Conservation (phyloP, 2,113 vertebrate genomes). For the Dipodomys merriami region DNA sequence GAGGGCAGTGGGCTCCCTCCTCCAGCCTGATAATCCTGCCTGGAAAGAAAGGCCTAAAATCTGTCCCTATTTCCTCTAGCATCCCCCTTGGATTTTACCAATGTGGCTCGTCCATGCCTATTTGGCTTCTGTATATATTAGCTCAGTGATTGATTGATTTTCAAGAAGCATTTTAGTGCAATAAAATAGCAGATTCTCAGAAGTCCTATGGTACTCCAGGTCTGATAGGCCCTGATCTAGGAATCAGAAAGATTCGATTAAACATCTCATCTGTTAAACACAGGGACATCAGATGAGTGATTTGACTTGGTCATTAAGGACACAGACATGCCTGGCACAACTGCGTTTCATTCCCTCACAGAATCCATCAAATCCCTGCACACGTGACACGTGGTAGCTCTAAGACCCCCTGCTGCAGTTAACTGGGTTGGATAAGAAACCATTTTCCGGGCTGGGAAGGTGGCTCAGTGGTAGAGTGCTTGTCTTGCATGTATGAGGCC, state of each 20-base stretch:
- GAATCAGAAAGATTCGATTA: slow-evolving; percentile 99
- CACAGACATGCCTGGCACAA: slow-evolving; percentile 95
- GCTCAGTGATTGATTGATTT: slow-evolving; percentile 62
- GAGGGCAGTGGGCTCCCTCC: slow-evolving; percentile 31
- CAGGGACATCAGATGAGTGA: slow-evolving; percentile 97
- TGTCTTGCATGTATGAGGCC: too few relatives aligned
- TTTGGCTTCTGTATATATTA: slow-evolving; percentile 78
- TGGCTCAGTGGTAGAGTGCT: too few relatives aligned
- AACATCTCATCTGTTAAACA: slow-evolving; percentile 93
- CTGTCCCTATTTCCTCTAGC: not conserved
- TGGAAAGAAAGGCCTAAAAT: slow-evolving; percentile 78
- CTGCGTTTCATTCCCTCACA: slow-evolving; percentile 94
- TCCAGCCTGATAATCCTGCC: slow-evolving; percentile 50
- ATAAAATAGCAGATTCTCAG: slow-evolving; percentile 95
- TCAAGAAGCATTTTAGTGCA: slow-evolving; percentile 83
- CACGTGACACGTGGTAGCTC: slow-evolving; percentile 81
- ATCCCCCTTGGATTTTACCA: slow-evolving; percentile 81
- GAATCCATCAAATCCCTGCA: slow-evolving; percentile 88
- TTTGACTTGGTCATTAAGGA: slow-evolving; percentile 97
- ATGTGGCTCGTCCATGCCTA: slow-evolving; percentile 80
- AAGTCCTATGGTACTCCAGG: slow-evolving; percentile 93
- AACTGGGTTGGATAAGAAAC: slow-evolving; percentile 79
- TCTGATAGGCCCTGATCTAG: slow-evolving; percentile 93
- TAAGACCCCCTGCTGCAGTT: slow-evolving; percentile 77
- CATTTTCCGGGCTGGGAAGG: slow-evolving; percentile 4